phyloP scores from a whole-genome alignment of 2,113 vertebrate genomes.

The Elachura formosa region DNA sequence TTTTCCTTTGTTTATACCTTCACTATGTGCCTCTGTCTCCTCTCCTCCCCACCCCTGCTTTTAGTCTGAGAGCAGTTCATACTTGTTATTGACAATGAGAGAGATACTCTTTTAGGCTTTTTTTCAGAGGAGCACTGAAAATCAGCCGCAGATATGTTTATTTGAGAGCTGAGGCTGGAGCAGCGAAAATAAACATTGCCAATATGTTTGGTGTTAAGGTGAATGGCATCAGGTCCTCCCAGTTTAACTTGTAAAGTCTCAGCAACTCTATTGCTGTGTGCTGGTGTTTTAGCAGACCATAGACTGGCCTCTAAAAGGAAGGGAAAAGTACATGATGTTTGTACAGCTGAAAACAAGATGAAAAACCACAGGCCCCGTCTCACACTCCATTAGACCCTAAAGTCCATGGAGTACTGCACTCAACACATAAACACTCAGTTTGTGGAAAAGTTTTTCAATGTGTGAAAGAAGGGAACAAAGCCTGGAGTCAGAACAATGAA shows the following conservation, averaged over 20 bases:
- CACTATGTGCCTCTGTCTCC: background rate
- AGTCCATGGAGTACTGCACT: conserved; percentile 90
- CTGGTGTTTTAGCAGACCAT: conserved; percentile 58
- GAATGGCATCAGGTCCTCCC: conserved; percentile 58
- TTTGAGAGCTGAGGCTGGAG: conserved; percentile 64
- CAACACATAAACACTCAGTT: conserved; percentile 93
- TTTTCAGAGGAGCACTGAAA: conserved; percentile 46
- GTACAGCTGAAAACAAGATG: conserved; percentile 99
- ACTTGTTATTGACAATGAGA: conserved; percentile 26
- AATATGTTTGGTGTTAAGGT: conserved; percentile 72
- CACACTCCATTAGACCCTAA: conserved; percentile 94
- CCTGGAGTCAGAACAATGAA: conserved; percentile 76
- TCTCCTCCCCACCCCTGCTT: background rate
- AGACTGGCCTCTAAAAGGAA: conserved; percentile 70
- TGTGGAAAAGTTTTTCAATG: conserved; percentile 80
- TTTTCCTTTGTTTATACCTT: background rate
- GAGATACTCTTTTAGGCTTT: conserved; percentile 29
- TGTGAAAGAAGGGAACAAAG: conserved; percentile 73
- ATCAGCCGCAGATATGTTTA: conserved; percentile 66
- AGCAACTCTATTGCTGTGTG: conserved; percentile 45
- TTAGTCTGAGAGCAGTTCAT: conserved; percentile 3
- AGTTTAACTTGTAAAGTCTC: conserved; percentile 70
- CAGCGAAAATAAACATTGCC: conserved; percentile 78
- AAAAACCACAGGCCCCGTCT: conserved; percentile 90
- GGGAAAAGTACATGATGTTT: conserved; percentile 84